Percentiles rank a stretch among this genome's conserved stretches.
Conservation (phyloP, 2,113 vertebrate genomes). For the Heptranchias perlo region DNA sequence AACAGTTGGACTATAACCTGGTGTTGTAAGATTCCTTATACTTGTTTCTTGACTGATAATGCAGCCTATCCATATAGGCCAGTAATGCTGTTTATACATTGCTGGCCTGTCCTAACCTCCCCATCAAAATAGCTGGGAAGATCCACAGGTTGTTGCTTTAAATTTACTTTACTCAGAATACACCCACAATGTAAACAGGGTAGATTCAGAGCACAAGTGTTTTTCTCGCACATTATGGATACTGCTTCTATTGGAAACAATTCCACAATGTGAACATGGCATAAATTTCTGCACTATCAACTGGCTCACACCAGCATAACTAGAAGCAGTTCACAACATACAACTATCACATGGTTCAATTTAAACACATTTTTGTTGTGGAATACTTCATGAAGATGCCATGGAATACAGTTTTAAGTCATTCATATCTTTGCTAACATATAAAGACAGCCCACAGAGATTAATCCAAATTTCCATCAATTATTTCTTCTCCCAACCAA, state of each 20-base stretch:
- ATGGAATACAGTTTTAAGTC: not conserved
- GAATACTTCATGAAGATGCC: not conserved
- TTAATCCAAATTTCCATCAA: not conserved
- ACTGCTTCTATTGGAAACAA: not conserved
- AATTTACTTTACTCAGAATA: not conserved
- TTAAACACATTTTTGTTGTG: not conserved
- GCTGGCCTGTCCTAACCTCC: no score
- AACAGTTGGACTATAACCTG: no score
- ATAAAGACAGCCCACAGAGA: not conserved
- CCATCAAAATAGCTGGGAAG: not conserved
- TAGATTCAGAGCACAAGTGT: not conserved
- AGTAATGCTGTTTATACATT: no score
- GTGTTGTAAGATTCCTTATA: no score
- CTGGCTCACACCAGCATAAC: not conserved
- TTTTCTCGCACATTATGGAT: not conserved
- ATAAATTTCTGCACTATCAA: not conserved
- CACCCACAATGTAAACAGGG: not conserved
- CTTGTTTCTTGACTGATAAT: no score
- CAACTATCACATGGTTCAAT: not conserved
- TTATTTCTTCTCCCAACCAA: not conserved
- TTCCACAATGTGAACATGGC: no score
- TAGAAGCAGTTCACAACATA: not conserved
- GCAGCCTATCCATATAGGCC: no score
- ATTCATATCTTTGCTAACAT: not conserved
- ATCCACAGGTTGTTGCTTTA: not conserved